Conservation (phyloP, 2,888 invertebrate species). For the Ectropis crepuscularia region DNA sequence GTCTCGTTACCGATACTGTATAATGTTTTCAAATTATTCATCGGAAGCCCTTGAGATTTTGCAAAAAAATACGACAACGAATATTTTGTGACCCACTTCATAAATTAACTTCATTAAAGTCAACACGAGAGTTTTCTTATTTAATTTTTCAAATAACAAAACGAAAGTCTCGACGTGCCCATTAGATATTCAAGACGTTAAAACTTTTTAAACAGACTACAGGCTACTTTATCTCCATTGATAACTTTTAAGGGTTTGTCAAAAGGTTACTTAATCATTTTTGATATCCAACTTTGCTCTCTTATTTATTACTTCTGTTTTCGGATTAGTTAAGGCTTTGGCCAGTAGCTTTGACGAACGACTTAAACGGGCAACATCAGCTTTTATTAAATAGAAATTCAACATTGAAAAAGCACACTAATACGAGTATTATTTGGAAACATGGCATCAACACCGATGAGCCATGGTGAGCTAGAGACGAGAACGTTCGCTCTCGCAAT, state of each 20-base stretch:
- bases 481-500: no score
- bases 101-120: slow-evolving; percentile 25
- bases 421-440: no score
- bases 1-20: slow-evolving; percentile 13
- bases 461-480: no score
- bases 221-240: slow-evolving; percentile 32
- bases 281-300: slow-evolving; percentile 12
- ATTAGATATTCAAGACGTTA: slow-evolving; percentile 29
- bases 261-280: slow-evolving; percentile 25
- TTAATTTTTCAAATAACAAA: slow-evolving; percentile 25
- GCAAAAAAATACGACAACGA: slow-evolving; percentile 8
- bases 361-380: no score
- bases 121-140: slow-evolving; percentile 23
- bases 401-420: no score
- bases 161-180: slow-evolving; percentile 18
- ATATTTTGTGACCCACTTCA: slow-evolving; percentile 24
- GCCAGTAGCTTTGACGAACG: no score
- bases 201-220: slow-evolving; percentile 28
- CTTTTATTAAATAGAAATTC: no score
- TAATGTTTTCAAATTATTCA: slow-evolving; percentile 21
- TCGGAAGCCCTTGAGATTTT: slow-evolving; percentile 15
- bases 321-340: background rate
- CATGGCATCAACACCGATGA: no score
- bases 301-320: slow-evolving; percentile 4
- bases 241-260: slow-evolving; percentile 31